These are phyloP conservation scores for Lonchura striata DNA, from an alignment of 2,113 vertebrate species.

Conservation along the genomic window DNA sequence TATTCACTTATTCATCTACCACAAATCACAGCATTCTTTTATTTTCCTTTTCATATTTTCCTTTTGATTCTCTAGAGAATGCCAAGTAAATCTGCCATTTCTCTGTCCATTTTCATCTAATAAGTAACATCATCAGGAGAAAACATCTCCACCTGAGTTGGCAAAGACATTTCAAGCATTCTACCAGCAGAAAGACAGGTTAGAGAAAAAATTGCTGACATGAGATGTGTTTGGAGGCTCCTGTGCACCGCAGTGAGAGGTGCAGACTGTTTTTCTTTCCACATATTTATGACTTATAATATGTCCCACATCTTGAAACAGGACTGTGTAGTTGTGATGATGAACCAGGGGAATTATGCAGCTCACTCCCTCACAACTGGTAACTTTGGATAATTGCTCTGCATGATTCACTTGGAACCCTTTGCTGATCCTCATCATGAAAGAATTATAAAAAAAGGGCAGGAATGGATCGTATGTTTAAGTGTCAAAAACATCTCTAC, in stretches of 20 bases:
- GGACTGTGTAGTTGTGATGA: neutral
- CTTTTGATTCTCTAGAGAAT: neutral
- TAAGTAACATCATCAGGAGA: neutral
- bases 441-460: neutral
- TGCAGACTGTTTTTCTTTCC: neutral
- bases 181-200: neutral
- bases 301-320: neutral
- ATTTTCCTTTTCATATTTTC: neutral
- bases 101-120: neutral
- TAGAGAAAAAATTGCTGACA: neutral
- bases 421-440: neutral
- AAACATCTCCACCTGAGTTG: neutral
- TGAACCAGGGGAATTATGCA: neutral
- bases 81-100: neutral
- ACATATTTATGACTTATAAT: neutral
- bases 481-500: neutral
- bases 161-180: neutral
- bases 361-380: neutral
- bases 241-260: neutral
- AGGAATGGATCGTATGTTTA: neutral
- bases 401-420: neutral
- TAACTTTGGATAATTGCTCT: neutral
- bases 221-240: neutral
- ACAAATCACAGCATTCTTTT: neutral
- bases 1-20: neutral